These are phyloP conservation scores for Neogobius melanostomus DNA, from an alignment of 2,113 vertebrate genomes.

Conservation along the genomic window DNA sequence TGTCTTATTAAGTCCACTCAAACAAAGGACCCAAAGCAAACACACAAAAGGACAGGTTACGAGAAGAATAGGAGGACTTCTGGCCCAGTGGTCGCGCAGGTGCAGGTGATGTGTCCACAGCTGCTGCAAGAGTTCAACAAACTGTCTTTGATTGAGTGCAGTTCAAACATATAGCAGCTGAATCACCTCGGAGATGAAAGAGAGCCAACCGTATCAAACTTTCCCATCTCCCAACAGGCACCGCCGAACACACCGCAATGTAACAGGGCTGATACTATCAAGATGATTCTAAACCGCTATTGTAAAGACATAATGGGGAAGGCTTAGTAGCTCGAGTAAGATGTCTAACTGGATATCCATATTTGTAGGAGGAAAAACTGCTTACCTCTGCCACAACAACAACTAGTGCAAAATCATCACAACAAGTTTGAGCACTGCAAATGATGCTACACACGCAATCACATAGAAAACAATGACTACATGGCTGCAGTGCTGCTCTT, in stretches of 20 bases:
- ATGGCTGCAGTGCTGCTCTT: too few relatives aligned
- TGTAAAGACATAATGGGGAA: background rate
- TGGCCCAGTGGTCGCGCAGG: background rate
- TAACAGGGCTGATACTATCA: background rate
- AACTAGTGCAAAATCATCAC: too few relatives aligned
- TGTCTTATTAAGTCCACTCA: background rate
- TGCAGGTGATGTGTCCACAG: conserved; percentile 57
- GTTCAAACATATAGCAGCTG: conserved; percentile 67
- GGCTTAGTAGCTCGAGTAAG: background rate
- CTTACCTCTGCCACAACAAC: too few relatives aligned
- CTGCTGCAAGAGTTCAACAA: conserved; percentile 54
- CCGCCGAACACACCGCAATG: conserved; percentile 7
- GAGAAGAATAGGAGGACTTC: background rate
- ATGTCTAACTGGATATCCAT: background rate
- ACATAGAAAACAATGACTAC: too few relatives aligned
- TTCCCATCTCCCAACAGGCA: conserved; percentile 33
- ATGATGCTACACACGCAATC: too few relatives aligned
- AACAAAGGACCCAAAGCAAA: conserved; percentile 16
- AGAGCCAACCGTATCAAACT: conserved; percentile 52
- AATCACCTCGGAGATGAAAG: conserved; percentile 67
- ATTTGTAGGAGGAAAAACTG: too few relatives aligned
- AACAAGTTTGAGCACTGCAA: too few relatives aligned
- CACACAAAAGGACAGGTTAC: background rate
- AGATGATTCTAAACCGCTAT: conserved; percentile 2
- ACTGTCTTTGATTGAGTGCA: conserved; percentile 56